phyloP scores from a whole-genome alignment of 2,797 vertebrate species.

The Sciurus vulgaris region DNA sequence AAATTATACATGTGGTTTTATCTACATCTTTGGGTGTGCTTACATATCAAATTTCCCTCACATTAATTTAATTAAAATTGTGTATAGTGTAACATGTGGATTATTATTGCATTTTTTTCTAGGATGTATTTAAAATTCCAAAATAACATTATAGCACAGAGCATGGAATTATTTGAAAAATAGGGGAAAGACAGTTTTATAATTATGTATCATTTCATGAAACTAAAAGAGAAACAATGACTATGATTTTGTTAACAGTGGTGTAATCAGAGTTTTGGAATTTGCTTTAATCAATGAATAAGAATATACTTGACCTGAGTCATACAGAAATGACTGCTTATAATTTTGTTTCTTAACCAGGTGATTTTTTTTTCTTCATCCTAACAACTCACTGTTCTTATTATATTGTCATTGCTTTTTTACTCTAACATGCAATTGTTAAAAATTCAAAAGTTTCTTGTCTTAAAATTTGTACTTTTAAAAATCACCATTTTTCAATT shows the following conservation, averaged over 20 bases:
- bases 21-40: neutral
- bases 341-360: constrained; percentile 38
- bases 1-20: constrained; percentile 4
- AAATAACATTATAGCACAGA: neutral
- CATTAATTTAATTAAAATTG: constrained; percentile 3
- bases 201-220: constrained; percentile 19
- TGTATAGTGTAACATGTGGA: neutral
- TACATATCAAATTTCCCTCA: neutral
- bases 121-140: neutral
- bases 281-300: constrained; percentile 26
- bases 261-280: neutral
- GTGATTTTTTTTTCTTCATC: constrained; percentile 5
- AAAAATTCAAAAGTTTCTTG: neutral
- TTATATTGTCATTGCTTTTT: constrained; percentile 12
- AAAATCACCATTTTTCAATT: constrained; percentile 39
- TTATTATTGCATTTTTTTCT: neutral
- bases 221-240: constrained; percentile 28
- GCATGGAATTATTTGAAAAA: neutral
- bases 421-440: neutral
- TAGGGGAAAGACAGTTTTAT: neutral
- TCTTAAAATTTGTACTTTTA: neutral
- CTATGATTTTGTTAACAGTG: constrained; percentile 9
- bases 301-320: neutral
- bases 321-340: neutral
- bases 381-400: neutral